Conservation (phyloP, 1,140 invertebrate species). For the Neodiprion pinetum region DNA sequence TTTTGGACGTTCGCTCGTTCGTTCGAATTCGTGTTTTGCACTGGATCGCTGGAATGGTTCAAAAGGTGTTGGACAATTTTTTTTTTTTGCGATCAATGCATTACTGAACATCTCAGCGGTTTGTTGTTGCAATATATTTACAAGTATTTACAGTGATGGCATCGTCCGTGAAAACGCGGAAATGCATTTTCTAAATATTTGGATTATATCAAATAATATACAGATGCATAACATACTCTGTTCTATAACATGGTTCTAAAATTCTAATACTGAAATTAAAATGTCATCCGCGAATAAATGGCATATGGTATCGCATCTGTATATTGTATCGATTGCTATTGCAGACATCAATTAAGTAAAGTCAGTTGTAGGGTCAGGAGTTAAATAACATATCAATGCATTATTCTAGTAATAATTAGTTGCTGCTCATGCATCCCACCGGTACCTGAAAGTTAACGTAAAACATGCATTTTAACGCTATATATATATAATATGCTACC, state of each 20-base stretch:
- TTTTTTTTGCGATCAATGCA: conserved; percentile 12
- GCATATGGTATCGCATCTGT: no score
- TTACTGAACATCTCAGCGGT: background rate
- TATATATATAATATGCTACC: background rate
- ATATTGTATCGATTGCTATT: no score
- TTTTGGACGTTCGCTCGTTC: conserved; percentile 83
- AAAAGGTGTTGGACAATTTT: conserved; percentile 10
- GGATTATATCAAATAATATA: background rate
- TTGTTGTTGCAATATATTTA: no score
- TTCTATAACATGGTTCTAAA: no score
- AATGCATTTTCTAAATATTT: background rate
- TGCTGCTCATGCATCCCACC: background rate
- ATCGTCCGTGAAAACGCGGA: background rate
- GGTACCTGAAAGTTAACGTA: background rate
- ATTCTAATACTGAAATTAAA: no score
- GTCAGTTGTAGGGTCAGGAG: background rate
- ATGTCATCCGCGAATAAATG: no score
- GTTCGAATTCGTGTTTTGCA: conserved; percentile 84
- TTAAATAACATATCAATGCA: background rate
- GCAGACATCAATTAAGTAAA: no score
- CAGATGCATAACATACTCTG: no score
- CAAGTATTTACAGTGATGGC: no score
- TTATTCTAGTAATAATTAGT: background rate
- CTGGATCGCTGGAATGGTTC: conserved; percentile 78
- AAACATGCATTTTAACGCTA: background rate